A percentile compares a stretch with the other conserved stretches of the same genome.
Evolutionary conservation across 35 echinoderm and acorn worm species (phyloP).

Genomic region (Amphiura filiformis): DNA sequence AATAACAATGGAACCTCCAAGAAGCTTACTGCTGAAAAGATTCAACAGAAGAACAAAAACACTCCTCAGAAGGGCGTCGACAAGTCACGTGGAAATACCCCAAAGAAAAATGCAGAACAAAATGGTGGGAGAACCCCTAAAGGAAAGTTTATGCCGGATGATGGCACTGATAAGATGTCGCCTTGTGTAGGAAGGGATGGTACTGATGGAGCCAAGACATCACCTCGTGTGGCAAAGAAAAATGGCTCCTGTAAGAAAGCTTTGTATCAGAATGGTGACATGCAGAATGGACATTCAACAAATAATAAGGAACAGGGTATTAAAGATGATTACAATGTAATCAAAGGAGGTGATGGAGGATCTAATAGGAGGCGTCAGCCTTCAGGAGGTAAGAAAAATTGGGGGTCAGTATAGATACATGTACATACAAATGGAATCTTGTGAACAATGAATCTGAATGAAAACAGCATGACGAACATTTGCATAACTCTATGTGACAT

Average conservation of each 20-base stretch:
- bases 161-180: not conserved
- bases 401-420: conserved; percentile 7
- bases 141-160: not conserved
- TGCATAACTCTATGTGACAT: too few relatives aligned
- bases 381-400: not conserved
- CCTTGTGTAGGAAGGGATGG: too few relatives aligned
- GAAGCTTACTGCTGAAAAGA: not conserved
- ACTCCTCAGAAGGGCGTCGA: not conserved
- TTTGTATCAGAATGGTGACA: not conserved
- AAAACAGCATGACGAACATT: too few relatives aligned
- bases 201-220: too few relatives aligned
- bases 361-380: not conserved
- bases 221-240: too few relatives aligned
- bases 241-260: not conserved
- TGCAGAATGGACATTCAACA: not conserved
- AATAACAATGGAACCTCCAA: not conserved
- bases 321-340: not conserved
- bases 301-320: not conserved
- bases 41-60: not conserved
- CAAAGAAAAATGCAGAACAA: not conserved
- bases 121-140: not conserved
- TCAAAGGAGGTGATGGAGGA: too few relatives aligned
- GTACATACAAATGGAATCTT: not conserved
- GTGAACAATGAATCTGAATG: too few relatives aligned
- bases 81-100: too few relatives aligned